Percentiles rank a stretch among this genome's conserved stretches.
phyloP scores from a whole-genome alignment of 2,888 invertebrate genomes.

The Callimorpha dominula region DNA sequence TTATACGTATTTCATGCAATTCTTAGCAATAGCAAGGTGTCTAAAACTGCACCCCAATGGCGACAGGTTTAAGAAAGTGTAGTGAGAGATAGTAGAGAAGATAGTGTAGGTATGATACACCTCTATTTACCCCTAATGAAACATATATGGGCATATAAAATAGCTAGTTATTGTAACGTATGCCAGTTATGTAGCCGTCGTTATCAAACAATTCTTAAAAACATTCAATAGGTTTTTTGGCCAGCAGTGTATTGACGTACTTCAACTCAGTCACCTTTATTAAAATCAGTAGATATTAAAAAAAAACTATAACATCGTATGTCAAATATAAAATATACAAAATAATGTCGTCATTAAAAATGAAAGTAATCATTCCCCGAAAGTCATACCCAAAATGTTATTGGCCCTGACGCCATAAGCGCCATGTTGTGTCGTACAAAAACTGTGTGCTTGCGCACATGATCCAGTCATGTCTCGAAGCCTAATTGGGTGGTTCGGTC shows the following conservation, averaged over 20 bases:
- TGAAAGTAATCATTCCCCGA: not conserved
- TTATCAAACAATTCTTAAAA: too few relatives aligned
- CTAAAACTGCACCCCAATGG: too few relatives aligned
- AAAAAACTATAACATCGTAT: not conserved
- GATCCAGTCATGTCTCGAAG: slow-evolving; percentile 64
- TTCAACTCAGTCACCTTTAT: not conserved
- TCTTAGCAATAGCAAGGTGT: too few relatives aligned
- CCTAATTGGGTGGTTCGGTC: slow-evolving; percentile 78
- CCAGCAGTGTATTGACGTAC: not conserved
- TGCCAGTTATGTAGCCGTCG: too few relatives aligned
- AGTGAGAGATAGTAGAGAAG: too few relatives aligned
- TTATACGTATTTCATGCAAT: too few relatives aligned
- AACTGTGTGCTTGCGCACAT: slow-evolving; percentile 64
- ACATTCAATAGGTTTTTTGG: too few relatives aligned
- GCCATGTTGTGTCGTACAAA: slow-evolving; percentile 71
- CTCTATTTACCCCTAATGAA: too few relatives aligned
- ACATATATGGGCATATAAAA: too few relatives aligned
- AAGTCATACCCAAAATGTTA: slow-evolving; percentile 20
- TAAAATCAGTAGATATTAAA: not conserved
- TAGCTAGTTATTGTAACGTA: too few relatives aligned
- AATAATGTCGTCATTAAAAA: not conserved
- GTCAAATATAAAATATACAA: not conserved
- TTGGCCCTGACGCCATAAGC: slow-evolving; percentile 56
- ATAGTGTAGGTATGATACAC: too few relatives aligned
- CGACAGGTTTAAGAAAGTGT: too few relatives aligned